These are phyloP conservation scores for Drosophila anomalata DNA, from an alignment of 2,888 invertebrate genomes.

Conservation along the genomic window DNA sequence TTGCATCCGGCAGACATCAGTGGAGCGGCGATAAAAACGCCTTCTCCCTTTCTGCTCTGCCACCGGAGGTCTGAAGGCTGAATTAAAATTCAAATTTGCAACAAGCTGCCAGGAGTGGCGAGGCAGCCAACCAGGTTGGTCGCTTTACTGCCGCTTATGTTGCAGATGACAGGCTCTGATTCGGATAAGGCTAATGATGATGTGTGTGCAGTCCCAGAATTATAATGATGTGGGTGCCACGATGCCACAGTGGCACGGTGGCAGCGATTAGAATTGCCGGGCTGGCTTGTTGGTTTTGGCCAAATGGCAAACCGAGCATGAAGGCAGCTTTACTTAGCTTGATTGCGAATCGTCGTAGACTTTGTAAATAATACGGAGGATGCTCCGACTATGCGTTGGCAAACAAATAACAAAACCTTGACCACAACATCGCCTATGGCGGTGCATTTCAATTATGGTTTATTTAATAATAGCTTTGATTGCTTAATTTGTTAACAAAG, in stretches of 20 bases:
- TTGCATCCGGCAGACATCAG: conserved; percentile 70
- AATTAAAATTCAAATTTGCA: conserved; percentile 66
- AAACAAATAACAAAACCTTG: conserved; percentile 58
- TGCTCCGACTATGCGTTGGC: conserved; percentile 41
- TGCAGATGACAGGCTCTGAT: conserved; percentile 38
- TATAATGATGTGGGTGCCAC: conserved; percentile 25
- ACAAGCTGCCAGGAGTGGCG: conserved; percentile 40
- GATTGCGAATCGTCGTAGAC: conserved; percentile 57
- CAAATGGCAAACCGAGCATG: conserved; percentile 72
- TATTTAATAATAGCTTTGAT: conserved; percentile 64
- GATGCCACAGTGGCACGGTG: no score
- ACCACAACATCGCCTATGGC: conserved; percentile 45
- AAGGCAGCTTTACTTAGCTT: conserved; percentile 80
- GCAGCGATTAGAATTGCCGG: conserved; percentile 29
- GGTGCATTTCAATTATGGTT: conserved; percentile 67
- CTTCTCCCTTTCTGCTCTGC: not conserved
- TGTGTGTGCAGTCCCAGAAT: conserved; percentile 28
- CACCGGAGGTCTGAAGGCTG: conserved; percentile 6
- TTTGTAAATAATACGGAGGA: conserved; percentile 20
- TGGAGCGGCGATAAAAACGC: conserved; percentile 34
- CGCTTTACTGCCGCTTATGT: conserved; percentile 48
- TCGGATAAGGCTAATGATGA: conserved; percentile 42
- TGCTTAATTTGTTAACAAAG: conserved; percentile 73
- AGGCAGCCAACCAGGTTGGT: conserved; percentile 47
- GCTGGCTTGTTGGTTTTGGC: conserved; percentile 38